Evolutionary conservation across 2,113 vertebrate genomes (phyloP), one percentile per base, ranked within the genome.

Genomic region (Dipodomys stephensi): DNA sequence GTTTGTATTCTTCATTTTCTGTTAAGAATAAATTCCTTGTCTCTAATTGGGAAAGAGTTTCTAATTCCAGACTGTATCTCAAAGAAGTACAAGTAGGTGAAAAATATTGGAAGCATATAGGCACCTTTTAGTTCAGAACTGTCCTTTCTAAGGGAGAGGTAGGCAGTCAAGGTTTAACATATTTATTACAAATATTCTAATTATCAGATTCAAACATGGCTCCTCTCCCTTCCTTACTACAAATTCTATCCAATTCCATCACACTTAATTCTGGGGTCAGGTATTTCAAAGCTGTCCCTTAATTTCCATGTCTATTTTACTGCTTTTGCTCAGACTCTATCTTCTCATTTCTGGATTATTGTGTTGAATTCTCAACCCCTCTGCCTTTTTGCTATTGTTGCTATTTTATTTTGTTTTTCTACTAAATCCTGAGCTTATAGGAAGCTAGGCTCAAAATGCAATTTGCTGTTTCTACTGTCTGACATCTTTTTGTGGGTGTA

Each of bases 361-460:
- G 15, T 13, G 3, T 57, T 49, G 49, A 49, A 49, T 10, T 49
- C 49, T 49, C 49, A 49, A 49, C 10, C 9, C 49, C 49, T 49
- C 49, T 49, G 49, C 12, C 12, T 49, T 49, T 49, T 49, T 49
- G 49, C 12, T 49, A 49, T 49, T 49, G 49, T 49, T 57, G 53
- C 15, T 57, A 57, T 57, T 13, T 57, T 57, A 57, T 57, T 57
- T 57, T 57, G 19, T 19, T 78, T 87, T 78, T 30, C 35, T 20
- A 28, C 64, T 78, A 3, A 46, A 65, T 84, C 35, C 80, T 79
- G 22, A 74, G 3, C 18, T 78, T 15, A 8, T 62, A 30, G n/a
- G 35, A 87, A 91, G 57, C 2, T 49, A 96, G 85, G 74, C n/a
- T 93, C 18, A 90, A 87, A 27, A 73, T 0, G 74, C 22, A 44